phyloP scores from a whole-genome alignment of 2,113 vertebrate species.

The Aegithalos caudatus region DNA sequence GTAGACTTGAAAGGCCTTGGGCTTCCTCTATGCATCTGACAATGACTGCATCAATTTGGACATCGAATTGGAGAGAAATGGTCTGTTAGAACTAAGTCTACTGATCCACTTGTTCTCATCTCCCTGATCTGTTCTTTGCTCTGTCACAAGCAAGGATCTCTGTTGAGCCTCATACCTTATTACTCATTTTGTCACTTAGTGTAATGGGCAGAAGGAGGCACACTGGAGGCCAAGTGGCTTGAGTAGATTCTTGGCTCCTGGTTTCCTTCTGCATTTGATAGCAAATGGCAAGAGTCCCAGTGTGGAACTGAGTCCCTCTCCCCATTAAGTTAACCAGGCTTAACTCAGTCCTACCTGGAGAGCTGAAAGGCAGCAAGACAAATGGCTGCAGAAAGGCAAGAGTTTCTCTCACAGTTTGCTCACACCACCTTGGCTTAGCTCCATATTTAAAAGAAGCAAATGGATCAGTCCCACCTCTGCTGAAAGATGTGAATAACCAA shows the following conservation, averaged over 20 bases:
- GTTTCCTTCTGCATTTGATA: background rate
- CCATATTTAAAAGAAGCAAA: background rate
- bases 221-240: background rate
- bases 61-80: background rate
- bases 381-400: fast-evolving
- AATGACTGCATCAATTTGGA: background rate
- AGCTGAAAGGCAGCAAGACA: background rate
- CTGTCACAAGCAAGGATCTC: background rate
- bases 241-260: background rate
- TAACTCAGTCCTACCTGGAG: background rate
- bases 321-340: background rate
- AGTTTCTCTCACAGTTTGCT: background rate
- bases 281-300: background rate
- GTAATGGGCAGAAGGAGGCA: background rate
- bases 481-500: background rate
- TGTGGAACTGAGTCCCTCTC: background rate
- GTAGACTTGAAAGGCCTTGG: background rate
- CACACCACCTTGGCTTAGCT: background rate
- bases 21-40: background rate
- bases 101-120: background rate
- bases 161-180: background rate
- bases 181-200: background rate
- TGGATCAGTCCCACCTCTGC: background rate
- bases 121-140: background rate
- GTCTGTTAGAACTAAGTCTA: background rate